phyloP scores from a whole-genome alignment of 2,113 vertebrate genomes.

The Sylvilagus bachmani region DNA sequence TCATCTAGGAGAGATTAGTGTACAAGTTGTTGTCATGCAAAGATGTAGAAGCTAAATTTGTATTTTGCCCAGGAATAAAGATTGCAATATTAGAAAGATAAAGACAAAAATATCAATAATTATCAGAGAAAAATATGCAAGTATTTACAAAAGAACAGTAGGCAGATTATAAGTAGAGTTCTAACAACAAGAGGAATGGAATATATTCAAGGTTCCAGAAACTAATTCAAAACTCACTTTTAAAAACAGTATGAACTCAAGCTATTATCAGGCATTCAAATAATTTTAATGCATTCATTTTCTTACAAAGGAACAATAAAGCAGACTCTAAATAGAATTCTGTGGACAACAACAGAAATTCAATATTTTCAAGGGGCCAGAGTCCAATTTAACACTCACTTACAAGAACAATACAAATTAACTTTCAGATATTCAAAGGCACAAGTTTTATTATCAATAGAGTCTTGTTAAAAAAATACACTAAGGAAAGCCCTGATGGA shows the following conservation, averaged over 20 bases:
- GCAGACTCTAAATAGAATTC: neutral
- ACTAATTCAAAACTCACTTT: neutral
- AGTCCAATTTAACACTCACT: neutral
- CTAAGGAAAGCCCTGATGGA: neutral
- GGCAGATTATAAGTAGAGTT: neutral
- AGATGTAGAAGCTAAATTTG: neutral
- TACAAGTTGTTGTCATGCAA: neutral
- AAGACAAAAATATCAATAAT: neutral
- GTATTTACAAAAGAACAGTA: neutral
- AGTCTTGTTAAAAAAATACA: neutral
- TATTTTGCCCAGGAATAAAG: neutral
- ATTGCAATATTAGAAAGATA: neutral
- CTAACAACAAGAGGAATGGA: neutral
- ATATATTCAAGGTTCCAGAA: neutral
- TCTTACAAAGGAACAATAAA: neutral
- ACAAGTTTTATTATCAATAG: neutral
- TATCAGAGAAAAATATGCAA: neutral
- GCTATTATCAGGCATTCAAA: neutral
- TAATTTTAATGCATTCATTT: neutral
- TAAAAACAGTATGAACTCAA: neutral
- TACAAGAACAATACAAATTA: neutral
- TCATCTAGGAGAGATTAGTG: neutral
- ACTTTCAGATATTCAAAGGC: neutral
- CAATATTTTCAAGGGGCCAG: neutral
- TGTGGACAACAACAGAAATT: neutral